Evolutionary conservation across 2,888 invertebrate genomes (phyloP), one percentile per base, ranked within the genome.

Genomic region (Campoplex capitator): DNA sequence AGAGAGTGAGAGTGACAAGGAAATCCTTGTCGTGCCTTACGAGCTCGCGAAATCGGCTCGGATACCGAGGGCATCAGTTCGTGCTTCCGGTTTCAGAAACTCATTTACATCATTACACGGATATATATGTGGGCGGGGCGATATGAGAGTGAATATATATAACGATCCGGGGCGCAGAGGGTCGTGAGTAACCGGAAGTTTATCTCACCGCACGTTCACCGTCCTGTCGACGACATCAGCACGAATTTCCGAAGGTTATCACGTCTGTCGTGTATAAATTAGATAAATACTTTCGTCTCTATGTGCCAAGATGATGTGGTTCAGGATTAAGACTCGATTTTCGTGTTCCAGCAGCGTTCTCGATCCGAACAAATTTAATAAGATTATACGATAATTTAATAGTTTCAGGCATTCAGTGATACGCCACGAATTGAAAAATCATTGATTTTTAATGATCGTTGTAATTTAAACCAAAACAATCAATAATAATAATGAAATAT

Each of bases 151-250:
- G 51, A 73, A 73, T 76, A 76, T 76, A 76, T 75, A 62, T 51
- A 42, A 56, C 62, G 77, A 71, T 82, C 54, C 28, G 9, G 8
- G 58, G 62, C 28, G 65, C 56, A 73, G 74, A 73, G 74, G 74
- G 42, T 71, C 67, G 56, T 67, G 78, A 68, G 65, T 62, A 83
- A 70, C 71, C 80, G 87, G 84, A 82, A 87, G 87, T 87, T 82
- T 82, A 87, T 87, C 82, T 82, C 35, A 42, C 77, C 75, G 74
- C 73, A 74, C 75, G 79, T 68, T 82, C 74, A 62, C 74, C 81
- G 42, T 67, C 67, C 32, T 45, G 42, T 67, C 81, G 65, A 74
- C 81, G 54, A 32, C 81, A 81, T 65, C 81, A 62, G 32, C 74
- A 74, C 67, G 81, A 81, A 81, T 81, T 81, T 74, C 74, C 81